A percentile compares a stretch with the other conserved stretches of the same genome.
These are phyloP conservation scores for Bellardia bayeri DNA, from an alignment of 2,888 invertebrate species.

Conservation along the genomic window DNA sequence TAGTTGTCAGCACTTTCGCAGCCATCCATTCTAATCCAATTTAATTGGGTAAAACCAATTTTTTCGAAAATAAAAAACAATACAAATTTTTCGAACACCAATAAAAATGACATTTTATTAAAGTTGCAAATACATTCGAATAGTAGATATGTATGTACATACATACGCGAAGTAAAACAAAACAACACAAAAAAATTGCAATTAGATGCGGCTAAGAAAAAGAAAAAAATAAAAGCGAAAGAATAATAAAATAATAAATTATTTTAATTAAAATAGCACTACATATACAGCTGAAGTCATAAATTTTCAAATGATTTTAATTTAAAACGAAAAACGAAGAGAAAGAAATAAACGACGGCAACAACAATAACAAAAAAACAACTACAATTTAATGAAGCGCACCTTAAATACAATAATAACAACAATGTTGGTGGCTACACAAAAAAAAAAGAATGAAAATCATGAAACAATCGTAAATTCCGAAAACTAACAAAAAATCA, in stretches of 20 bases:
- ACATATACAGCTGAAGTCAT: conserved; percentile 61
- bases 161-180: background rate
- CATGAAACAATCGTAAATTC: conserved; percentile 69
- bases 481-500: conserved; percentile 51
- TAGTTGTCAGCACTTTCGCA: background rate
- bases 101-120: conserved; percentile 66
- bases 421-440: background rate
- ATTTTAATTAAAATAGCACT: conserved; percentile 71
- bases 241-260: conserved; percentile 73
- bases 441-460: conserved; percentile 51
- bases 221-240: conserved; percentile 35
- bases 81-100: conserved; percentile 27
- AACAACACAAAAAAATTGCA: conserved; percentile 51
- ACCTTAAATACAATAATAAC: conserved; percentile 64
- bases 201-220: conserved; percentile 46
- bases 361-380: conserved; percentile 26
- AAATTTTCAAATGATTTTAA: conserved; percentile 69
- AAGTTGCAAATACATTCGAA: conserved; percentile 22
- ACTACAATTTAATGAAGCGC: conserved; percentile 66
- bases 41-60: conserved; percentile 44
- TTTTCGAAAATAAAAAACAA: background rate
- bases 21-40: conserved; percentile 48
- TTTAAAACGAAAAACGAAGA: conserved; percentile 45
- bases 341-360: conserved; percentile 52
- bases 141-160: background rate